Evolutionary conservation across 2,888 invertebrate species (phyloP), one percentile per base, ranked within the genome.

Genomic region (Colletes collaris): DNA sequence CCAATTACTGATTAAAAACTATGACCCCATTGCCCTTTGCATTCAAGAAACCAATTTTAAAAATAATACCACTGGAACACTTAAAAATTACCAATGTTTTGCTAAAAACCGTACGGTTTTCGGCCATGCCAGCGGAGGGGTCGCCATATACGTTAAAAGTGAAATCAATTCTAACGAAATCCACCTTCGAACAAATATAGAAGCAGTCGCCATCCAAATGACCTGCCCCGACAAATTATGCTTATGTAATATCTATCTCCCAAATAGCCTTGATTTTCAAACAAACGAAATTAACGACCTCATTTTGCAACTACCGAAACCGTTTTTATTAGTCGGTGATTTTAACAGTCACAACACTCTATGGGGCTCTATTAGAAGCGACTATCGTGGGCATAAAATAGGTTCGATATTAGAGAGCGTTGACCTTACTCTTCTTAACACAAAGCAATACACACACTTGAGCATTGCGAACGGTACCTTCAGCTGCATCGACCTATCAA

Each of bases 141-240:
- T 35, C 4, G 50, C 50, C 8, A 63, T 16, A 4, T 63, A n/a
- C n/a, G 4, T 63, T n/a, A 63, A 50, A 63, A 63, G 50, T 7
- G 16, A 49, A 63, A 50, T 65, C 40, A 4, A 4, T 1, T 2
- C 65, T 37, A 40, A 6, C 0, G 65, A 65, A 55, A 3, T 55
- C 19, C 52, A 44, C 3, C 65, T 65, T 1, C 53, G 6, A 55
- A 65, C 65, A 44, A 65, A 53, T 27, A 55, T 44, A 3, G 63
- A 63, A 63, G 63, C 63, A 50, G 63, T 63, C 6, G 63, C 63
- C 35, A 8, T 63, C 6, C 13, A n/a, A 27, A 16, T 16, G 16
- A 16, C 16, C 16, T 16, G 16, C 16, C 16, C 16, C 16, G 16
- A 16, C 16, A 16, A 16, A 16, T 16, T 16, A 16, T 16, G 16